These are phyloP conservation scores for Pipistrellus nathusii DNA, from an alignment of 2,797 vertebrate species.

Conservation along the genomic window DNA sequence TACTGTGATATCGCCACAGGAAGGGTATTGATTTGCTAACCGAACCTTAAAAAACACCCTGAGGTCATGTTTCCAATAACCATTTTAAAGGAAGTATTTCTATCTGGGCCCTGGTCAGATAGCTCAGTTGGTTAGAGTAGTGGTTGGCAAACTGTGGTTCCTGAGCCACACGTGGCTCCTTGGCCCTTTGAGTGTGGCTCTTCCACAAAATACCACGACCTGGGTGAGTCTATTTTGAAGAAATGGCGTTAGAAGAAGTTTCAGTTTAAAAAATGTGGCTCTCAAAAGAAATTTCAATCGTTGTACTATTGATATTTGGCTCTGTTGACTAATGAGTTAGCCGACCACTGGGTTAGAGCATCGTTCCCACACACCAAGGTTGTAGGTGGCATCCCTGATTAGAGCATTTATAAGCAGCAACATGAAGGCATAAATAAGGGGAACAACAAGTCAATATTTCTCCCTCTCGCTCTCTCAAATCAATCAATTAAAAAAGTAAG, in stretches of 20 bases:
- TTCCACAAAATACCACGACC: too few species aligned
- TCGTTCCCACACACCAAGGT: not conserved
- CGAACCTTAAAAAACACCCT: not conserved
- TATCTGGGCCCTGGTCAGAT: not conserved
- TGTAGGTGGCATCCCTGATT: not conserved
- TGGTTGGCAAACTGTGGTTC: too few species aligned
- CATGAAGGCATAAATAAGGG: not conserved
- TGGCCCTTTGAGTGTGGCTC: too few species aligned
- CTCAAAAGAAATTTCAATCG: too few species aligned
- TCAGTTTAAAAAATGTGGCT: too few species aligned
- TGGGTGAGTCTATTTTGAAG: too few species aligned
- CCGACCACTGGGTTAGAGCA: not conserved
- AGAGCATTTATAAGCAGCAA: not conserved
- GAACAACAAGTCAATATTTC: not conserved
- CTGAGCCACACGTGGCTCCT: too few species aligned
- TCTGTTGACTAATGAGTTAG: too few species aligned
- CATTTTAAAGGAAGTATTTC: slow-evolving; percentile 41
- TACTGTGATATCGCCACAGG: not conserved
- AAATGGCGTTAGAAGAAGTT: too few species aligned
- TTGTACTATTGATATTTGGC: too few species aligned
- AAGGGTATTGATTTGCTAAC: not conserved
- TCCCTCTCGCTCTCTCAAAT: not conserved
- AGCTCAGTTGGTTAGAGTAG: not conserved
- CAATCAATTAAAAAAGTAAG: not conserved
- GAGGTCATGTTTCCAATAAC: not conserved